These are phyloP conservation scores for Apocrypta bakeri DNA, from an alignment of 1,140 invertebrate genomes.

Conservation along the genomic window DNA sequence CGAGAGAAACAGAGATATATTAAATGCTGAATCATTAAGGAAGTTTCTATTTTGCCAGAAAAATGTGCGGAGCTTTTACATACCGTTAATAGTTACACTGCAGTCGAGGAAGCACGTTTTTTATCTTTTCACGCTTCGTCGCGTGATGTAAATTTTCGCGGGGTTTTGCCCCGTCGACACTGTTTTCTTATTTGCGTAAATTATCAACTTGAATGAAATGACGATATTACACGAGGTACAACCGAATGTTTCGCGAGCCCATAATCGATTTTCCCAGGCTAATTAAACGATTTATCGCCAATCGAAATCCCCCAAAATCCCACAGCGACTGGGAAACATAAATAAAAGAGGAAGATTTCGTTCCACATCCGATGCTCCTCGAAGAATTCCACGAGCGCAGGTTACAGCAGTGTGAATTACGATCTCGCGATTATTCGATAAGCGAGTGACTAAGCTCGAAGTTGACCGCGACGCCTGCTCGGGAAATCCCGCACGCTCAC, in stretches of 20 bases:
- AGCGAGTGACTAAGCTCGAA: background rate
- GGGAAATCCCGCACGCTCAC: slow-evolving; percentile 24
- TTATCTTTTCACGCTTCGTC: background rate
- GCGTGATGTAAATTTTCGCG: slow-evolving; percentile 1
- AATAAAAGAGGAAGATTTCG: background rate
- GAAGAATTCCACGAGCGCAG: background rate
- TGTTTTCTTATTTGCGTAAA: background rate
- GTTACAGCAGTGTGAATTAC: slow-evolving; percentile 49
- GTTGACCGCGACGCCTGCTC: background rate
- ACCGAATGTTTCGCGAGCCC: no score
- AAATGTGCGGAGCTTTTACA: background rate
- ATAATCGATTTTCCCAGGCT: no score
- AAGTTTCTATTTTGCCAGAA: slow-evolving; percentile 1
- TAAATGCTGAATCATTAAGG: slow-evolving; percentile 26
- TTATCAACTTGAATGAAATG: no score
- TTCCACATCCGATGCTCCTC: background rate
- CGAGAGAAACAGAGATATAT: background rate
- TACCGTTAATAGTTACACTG: background rate
- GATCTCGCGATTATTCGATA: slow-evolving; percentile 37
- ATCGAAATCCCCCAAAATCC: no score
- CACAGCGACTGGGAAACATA: no score
- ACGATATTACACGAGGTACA: no score
- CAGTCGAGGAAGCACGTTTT: background rate
- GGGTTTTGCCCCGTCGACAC: background rate
- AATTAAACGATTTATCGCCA: no score